Evolutionary conservation across 2,113 vertebrate genomes (phyloP), one percentile per base, ranked within the genome.

Genomic region (Eulemur rufifrons): DNA sequence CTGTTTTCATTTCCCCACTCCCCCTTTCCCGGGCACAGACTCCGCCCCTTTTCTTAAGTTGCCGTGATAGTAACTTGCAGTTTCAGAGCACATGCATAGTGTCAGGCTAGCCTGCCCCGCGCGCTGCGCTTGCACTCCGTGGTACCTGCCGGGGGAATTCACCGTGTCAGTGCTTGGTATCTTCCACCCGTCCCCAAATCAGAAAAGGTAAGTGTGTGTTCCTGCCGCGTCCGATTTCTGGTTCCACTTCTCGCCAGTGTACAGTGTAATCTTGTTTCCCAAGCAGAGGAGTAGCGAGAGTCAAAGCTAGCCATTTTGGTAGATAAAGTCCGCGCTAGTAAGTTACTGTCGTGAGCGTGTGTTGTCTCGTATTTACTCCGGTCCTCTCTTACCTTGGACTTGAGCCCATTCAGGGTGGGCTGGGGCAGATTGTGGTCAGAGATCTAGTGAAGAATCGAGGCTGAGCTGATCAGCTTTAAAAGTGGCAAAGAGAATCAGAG

Each of bases 41-140:
- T 98, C 99, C 99, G 97, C 99, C 99, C 98, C 98, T 98, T 98
- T 98, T 95, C 98, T 99, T 98, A 98, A 98, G 97, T 98, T 86
- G 37, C 96, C 20, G 92, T 6, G 98, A 89, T 97, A 98, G 98
- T 97, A 97, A 97, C 8, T 96, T 64, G 97, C 97, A 92, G 98
- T 76, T 29, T 71, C 93, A 8, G 97, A 97, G 95, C 98, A 97
- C 98, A 98, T 97, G 98, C 96, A 29, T 56, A 76, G 63, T 92
- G 95, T 86, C 96, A 92, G 81, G 47, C 78, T 23, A 50, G 14
- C 93, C 68, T 86, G 15, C 95, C 34, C 18, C 0, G 37, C 89
- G 32, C 56, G 0, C 93, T 3, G 86, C 17, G 3, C 73, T 15
- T 11, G 0, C 2, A 3, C 96, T 56, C 81, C 2, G 18, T 3